phyloP scores from a whole-genome alignment of 2,113 vertebrate genomes.

The Halcyon malimbica region DNA sequence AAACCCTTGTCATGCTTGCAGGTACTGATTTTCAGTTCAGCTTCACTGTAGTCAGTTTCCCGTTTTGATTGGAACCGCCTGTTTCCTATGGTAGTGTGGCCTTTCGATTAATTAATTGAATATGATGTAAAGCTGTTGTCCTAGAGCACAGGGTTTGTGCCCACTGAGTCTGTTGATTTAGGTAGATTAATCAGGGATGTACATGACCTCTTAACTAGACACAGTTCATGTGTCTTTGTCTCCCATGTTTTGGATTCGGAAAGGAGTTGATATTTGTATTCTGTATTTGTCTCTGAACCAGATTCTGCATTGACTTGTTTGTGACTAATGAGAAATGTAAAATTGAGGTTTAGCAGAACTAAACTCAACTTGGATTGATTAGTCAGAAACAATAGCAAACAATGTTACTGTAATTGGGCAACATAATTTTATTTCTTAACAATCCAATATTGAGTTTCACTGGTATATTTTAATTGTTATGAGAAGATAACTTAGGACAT shows the following conservation, averaged over 20 bases:
- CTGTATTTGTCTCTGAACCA: neutral
- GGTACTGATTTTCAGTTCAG: constrained; percentile 41
- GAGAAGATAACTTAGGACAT: neutral
- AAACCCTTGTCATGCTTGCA: neutral
- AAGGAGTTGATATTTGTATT: neutral
- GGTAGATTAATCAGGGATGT: neutral
- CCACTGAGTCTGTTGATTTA: neutral
- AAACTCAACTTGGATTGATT: neutral
- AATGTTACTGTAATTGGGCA: neutral
- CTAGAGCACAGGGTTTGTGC: neutral
- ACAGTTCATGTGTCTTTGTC: neutral
- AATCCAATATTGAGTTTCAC: neutral
- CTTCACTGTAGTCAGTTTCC: constrained; percentile 40
- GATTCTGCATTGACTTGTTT: neutral
- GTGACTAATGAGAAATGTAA: neutral
- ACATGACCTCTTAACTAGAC: neutral
- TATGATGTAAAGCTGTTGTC: neutral
- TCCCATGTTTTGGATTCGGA: neutral
- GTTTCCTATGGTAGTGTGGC: constrained; percentile 18
- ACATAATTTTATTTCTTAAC: neutral
- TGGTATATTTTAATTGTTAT: neutral
- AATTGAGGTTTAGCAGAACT: neutral
- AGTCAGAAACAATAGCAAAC: neutral
- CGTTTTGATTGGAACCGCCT: neutral
- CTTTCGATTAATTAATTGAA: neutral